Evolutionary conservation across 2,888 invertebrate species (phyloP), one percentile per base, ranked within the genome.

Genomic region (Conomelus anceps): DNA sequence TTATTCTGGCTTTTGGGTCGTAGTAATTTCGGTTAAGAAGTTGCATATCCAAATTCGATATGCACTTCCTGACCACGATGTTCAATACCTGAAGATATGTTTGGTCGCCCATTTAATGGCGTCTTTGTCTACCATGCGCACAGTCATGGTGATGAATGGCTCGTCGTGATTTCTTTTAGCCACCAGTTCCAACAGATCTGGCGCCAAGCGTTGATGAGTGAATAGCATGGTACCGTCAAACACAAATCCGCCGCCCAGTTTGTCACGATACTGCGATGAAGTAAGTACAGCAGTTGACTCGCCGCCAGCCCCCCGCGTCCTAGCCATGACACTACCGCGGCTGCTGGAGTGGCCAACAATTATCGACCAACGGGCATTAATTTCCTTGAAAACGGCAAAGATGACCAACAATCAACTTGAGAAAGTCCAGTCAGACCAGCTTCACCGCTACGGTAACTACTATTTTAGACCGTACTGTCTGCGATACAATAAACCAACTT

Each of bases 71-170:
- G 91, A 97, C 94, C 0, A 97, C 95, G 4, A 97, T 95, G 92
- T 98, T 97, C 90, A 97, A 96, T 0, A 98, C 94, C 92, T 97
- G 97, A 0, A 97, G 93, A 91, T 96, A 96, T 88, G 96, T 95
- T 41, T 94, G 94, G 91, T 97, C 96, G 0, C 95, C 95, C 94
- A 94, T 0, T 94, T 94, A 0, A 97, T 94, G 24, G 95, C 95
- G 0, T 63, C 63, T 13, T 63, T 63, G n/a, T 95, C 95, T 0
- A 96, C 96, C 9, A 95, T 92, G 86, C 90, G 90, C 0, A 95
- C 93, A 0, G 95, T 94, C 0, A 97, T 94, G 0, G 94, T 92
- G 90, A 96, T 94, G 0, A 93, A 41, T 23, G 93, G 93, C 0
- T 94, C 94, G 87, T 95, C 96, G 0, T 93, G 93, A 23, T 93